Evolutionary conservation across 2,797 vertebrate species (phyloP), one percentile per base, ranked within the genome.

Genomic region (Glyptemys insculpta): DNA sequence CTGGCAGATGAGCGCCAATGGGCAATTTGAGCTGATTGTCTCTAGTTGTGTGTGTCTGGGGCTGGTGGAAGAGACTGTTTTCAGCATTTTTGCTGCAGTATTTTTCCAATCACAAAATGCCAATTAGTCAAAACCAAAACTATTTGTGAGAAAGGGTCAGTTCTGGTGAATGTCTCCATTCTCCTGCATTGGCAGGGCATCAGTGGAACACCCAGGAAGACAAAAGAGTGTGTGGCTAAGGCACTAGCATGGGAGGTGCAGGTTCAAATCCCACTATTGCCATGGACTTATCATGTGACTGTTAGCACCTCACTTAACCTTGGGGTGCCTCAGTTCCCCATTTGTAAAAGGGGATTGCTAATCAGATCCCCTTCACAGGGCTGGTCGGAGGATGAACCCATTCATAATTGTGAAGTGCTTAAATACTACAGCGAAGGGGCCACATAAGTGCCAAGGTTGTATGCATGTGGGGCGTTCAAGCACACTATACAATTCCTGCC

Each of bases 121-220:
- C 1, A 29, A 2, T 21, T 47, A 11, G 0, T 21, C 62, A 31
- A 29, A 10, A 0, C 14, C 1, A 47, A 6, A 59, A 8, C 0
- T 23, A 1, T 29, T 15, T 49, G n/a, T 37, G 21, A 5, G n/a
- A 11, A 31, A 29, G 25, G 41, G 5, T 31, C 29, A 59, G 12
- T 59, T 59, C 57, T 12, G 57, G 57, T 31, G 29, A 31, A 31
- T 31, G 34, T 62, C 57, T 62, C 57, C 12, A 62, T 29, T 31
- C 14, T 34, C 3, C 5, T 15, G 57, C 57, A 7, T 31, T 62
- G 57, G 14, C 29, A 59, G 29, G 57, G 57, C 12, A 31, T 14
- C 57, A 6, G n/a, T 6, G n/a, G 68, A 10, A 72, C 16, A 72
- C 37, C n/a, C n/a, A 41, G 10, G 18, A 37, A 72, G 21, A 72